Percentiles rank a stretch among this genome's conserved stretches.
phyloP scores from a whole-genome alignment of 2,797 vertebrate species.

The Gallinago nigripennis region DNA sequence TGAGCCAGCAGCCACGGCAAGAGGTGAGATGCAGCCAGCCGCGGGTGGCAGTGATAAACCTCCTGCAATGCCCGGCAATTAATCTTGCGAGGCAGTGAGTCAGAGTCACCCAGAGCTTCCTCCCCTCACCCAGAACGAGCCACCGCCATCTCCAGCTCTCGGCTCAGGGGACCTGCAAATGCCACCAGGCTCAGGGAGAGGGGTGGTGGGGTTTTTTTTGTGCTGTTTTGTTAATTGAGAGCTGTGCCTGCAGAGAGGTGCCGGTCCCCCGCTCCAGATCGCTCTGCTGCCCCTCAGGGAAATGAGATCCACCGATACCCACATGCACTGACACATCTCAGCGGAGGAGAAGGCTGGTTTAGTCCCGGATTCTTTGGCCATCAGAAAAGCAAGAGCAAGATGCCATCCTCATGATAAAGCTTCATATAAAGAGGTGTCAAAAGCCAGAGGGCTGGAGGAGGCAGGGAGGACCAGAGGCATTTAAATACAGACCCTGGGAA shows the following conservation, averaged over 20 bases:
- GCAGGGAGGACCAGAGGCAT: not conserved
- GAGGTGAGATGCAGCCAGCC: constrained; percentile 17
- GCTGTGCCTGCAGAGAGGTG: not conserved
- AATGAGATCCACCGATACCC: accelerated
- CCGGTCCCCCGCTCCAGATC: not conserved
- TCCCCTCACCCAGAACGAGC: constrained; percentile 38
- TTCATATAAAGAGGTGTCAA: constrained; percentile 30
- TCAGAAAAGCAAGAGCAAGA: not conserved
- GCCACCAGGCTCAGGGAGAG: constrained; percentile 14
- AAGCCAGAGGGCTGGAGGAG: not conserved
- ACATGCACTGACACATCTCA: accelerated
- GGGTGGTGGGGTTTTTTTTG: not conserved
- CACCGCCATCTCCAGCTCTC: constrained; percentile 56
- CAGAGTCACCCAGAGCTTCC: constrained; percentile 58
- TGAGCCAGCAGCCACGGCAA: not conserved
- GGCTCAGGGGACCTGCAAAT: constrained; percentile 48
- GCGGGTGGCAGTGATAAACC: constrained; percentile 71
- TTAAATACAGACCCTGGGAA: not conserved
- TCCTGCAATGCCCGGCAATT: constrained; percentile 66
- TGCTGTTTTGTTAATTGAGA: not conserved
- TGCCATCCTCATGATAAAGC: constrained; percentile 32
- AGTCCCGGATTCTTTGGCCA: not conserved
- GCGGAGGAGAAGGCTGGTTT: not conserved
- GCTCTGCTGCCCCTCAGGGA: not conserved
- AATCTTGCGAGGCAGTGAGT: constrained; percentile 73